Base-by-base conservation (phyloP, 2,888 invertebrate genomes). In the Ophion slaviceki region DNA sequence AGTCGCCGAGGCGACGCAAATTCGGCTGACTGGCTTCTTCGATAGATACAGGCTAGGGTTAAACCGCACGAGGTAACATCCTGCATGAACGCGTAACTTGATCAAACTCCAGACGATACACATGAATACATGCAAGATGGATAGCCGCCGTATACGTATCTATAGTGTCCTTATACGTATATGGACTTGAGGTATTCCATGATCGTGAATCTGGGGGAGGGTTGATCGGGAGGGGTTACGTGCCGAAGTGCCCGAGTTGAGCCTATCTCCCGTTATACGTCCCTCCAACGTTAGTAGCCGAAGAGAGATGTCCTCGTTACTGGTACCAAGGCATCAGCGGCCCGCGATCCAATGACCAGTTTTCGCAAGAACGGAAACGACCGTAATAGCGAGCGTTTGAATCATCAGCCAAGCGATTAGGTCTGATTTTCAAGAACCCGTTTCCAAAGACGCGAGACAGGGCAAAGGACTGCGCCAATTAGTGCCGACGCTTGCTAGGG, bases 61-160 rank as follows among this genome's bases (percentile, higher is more conserved):
- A 75, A 70, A 78, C 66, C 67, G 66, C 61, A 76, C 81, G 71
- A 68, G 80, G 62, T 53, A 70, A 74, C 86, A 71, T 67, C 47
- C 70, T 79, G 78, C 81, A 79, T 61, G 74, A 84, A 86, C 66
- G 81, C 61, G 75, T 61, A 86, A 86, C 78, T 86, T 71, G 86
- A 83, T 86, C 84, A 81, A 81, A 81, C 74, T 81, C 68, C 32
- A 71, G 61, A 61, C 83, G 78, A 83, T 79, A 64, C 81, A 70
- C 24, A n/a, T 20, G 47, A 53, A 47, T 45, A 77, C 17, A 59
- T 59, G 32, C 59, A 80, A 20, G 28, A 45, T 45, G 24, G 7
- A 53, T 24, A 36, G 32, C 20, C 59, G 11, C 24, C 68, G 17
- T 45, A n/a, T 40, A 59, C 36, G 32, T 59, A 17, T 59, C 32